Conservation (phyloP, 2,888 invertebrate genomes). For the Stenotaenia linearis region DNA sequence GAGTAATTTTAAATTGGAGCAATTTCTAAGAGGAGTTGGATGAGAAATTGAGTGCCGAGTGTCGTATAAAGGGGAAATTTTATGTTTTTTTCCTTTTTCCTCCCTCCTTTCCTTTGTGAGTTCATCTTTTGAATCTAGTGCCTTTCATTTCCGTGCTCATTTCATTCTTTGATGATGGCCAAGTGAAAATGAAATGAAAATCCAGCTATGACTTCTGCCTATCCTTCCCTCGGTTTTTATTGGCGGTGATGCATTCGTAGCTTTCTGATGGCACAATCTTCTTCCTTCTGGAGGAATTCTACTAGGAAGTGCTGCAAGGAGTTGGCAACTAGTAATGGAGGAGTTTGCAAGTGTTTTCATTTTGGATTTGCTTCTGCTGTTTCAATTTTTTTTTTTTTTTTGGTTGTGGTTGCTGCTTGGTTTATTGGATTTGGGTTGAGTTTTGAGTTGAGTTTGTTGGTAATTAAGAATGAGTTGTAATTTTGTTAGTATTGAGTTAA, state of each 20-base stretch:
- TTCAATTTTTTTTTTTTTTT: no score
- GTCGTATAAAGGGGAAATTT: slow-evolving; percentile 7
- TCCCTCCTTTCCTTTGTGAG: neutral
- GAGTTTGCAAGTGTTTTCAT: neutral
- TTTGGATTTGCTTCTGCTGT: neutral
- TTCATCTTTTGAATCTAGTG: slow-evolving; percentile 22
- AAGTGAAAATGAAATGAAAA: slow-evolving; percentile 26
- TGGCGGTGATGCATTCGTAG: slow-evolving; percentile 20
- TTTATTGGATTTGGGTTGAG: no score
- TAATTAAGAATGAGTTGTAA: no score
- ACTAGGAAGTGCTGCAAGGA: neutral
- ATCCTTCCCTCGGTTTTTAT: slow-evolving; percentile 1
- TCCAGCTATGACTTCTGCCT: slow-evolving; percentile 26
- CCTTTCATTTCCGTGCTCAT: slow-evolving; percentile 16
- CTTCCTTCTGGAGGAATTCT: slow-evolving; percentile 12
- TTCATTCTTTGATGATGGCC: slow-evolving; percentile 1
- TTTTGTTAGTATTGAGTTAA: no score
- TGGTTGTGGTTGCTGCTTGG: no score
- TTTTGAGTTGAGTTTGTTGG: no score
- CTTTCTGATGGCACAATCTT: slow-evolving; percentile 5
- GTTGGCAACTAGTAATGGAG: neutral
- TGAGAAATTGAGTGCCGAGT: slow-evolving; percentile 6
- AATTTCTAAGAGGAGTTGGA: neutral
- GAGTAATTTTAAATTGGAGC: slow-evolving; percentile 5
- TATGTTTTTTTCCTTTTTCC: neutral